phyloP scores from a whole-genome alignment of 1,140 invertebrate species.

The Cheumatopsyche charites region DNA sequence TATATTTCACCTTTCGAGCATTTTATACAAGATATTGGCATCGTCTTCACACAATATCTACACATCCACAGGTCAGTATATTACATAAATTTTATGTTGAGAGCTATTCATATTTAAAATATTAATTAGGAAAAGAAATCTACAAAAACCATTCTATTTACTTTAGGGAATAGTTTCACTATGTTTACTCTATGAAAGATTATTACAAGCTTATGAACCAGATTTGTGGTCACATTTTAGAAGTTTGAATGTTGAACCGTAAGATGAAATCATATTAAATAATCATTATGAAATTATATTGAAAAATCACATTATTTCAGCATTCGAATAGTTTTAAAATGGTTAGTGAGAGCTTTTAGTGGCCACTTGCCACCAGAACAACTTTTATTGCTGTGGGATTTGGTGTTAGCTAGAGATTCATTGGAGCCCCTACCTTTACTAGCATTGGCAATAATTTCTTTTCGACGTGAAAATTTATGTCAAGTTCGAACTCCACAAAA shows the following conservation, averaged over 20 bases:
- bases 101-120: too few relatives aligned
- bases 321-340: constrained; percentile 91
- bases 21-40: constrained; percentile 94
- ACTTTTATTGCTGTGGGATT: constrained; percentile 89
- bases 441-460: constrained; percentile 88
- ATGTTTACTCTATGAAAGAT: constrained; percentile 84
- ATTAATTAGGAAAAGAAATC: too few relatives aligned
- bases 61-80: constrained; percentile 73
- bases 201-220: constrained; percentile 90
- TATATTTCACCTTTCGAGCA: constrained; percentile 90
- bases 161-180: constrained; percentile 84
- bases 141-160: constrained; percentile 35
- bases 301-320: constrained; percentile 60
- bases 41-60: constrained; percentile 87
- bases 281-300: not conserved
- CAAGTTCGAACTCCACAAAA: constrained; percentile 84
- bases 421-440: constrained; percentile 87
- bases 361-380: constrained; percentile 92
- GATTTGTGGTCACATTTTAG: constrained; percentile 89
- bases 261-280: constrained; percentile 61
- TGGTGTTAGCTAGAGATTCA: constrained; percentile 89
- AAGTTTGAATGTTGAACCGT: constrained; percentile 88
- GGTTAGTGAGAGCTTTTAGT: constrained; percentile 94
- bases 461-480: constrained; percentile 90
- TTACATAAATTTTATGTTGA: constrained; percentile 2